A percentile compares a stretch with the other conserved stretches of the same genome.
These are phyloP conservation scores for Frieseomelitta varia DNA, from an alignment of 1,140 invertebrate genomes.

Conservation along the genomic window DNA sequence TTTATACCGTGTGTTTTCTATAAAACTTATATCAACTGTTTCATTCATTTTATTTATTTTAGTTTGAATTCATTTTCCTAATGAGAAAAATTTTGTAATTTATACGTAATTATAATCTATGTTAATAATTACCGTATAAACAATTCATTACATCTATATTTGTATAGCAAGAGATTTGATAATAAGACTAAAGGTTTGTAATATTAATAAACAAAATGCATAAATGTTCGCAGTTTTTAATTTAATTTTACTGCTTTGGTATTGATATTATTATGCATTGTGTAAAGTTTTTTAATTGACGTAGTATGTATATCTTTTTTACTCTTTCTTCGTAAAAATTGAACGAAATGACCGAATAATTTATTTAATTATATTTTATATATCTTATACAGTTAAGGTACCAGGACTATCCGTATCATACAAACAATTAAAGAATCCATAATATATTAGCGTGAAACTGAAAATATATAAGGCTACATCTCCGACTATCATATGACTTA, in stretches of 20 bases:
- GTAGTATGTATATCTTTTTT: not conserved
- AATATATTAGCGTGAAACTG: constrained; percentile 60
- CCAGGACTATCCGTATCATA: not conserved
- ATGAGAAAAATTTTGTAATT: too few relatives aligned
- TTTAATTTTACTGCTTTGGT: not conserved
- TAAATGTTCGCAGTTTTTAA: not conserved
- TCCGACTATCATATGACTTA: constrained; percentile 36
- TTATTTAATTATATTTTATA: not conserved
- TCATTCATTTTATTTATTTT: not conserved
- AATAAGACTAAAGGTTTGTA: not conserved
- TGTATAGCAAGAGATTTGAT: too few relatives aligned
- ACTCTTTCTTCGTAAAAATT: constrained; percentile 8
- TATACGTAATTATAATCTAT: not conserved
- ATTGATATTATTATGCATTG: not conserved
- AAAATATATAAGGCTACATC: constrained; percentile 68
- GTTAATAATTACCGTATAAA: not conserved
- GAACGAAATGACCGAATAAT: not conserved
- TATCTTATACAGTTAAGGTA: constrained; percentile 1
- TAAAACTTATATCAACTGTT: not conserved
- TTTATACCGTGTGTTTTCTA: not conserved
- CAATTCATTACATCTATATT: too few relatives aligned
- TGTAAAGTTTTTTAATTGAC: not conserved
- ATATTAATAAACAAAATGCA: not conserved
- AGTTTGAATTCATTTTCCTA: too few relatives aligned
- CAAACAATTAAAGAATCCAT: constrained; percentile 28